Evolutionary conservation across 35 echinoderm and acorn worm genomes (phyloP).

Genomic region (Hemicentrotus pulcherrimus): DNA sequence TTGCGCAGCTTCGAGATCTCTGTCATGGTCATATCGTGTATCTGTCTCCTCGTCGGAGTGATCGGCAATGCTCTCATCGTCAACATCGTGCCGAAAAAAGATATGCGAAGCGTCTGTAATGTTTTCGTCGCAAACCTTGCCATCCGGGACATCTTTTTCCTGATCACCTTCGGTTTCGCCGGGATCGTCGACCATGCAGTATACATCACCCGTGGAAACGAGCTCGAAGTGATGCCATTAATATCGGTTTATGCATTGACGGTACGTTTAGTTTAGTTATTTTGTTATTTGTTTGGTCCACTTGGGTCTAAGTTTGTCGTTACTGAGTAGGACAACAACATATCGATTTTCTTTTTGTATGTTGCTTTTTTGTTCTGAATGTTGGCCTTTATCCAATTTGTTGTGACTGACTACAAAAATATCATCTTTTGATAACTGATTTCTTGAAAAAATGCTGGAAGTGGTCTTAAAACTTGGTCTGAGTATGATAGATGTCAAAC

Average conservation of each 20-base stretch:
- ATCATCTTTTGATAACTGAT: too few species aligned
- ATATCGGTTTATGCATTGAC: background rate
- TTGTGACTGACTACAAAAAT: too few species aligned
- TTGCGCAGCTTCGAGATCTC: background rate
- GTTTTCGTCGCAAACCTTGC: constrained; percentile 42
- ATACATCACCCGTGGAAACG: background rate
- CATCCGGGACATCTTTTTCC: constrained; percentile 28
- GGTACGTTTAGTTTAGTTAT: background rate
- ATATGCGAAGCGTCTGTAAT: constrained; percentile 38
- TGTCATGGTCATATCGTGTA: background rate
- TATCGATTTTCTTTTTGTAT: too few species aligned
- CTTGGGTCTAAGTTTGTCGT: background rate
- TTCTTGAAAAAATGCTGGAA: too few species aligned
- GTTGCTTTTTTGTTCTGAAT: too few species aligned
- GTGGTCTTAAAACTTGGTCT: too few species aligned
- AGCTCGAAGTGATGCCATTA: background rate
- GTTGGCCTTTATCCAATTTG: too few species aligned
- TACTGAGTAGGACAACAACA: background rate
- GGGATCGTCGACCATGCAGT: background rate
- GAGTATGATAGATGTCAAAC: too few species aligned
- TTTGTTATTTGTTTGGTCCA: background rate
- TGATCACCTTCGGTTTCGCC: background rate
- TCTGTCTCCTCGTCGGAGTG: background rate
- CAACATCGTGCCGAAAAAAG: background rate
- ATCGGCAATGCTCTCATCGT: constrained; percentile 39